Evolutionary conservation across 2,113 vertebrate species (phyloP).

Genomic region (Clarias magur): DNA sequence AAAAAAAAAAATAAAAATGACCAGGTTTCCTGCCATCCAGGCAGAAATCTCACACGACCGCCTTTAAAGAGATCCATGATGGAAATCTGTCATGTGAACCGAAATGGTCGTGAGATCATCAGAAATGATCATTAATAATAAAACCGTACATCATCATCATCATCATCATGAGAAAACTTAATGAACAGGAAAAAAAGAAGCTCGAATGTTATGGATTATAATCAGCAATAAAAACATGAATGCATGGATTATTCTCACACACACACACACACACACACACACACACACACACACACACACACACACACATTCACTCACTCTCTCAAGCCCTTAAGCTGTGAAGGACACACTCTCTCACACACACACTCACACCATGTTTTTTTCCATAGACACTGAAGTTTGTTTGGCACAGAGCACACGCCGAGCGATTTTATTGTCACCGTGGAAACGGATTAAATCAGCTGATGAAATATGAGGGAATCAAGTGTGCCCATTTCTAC

Average conservation of each 20-base stretch:
- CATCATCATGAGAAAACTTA: neutral
- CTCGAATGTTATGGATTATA: neutral
- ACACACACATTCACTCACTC: neutral
- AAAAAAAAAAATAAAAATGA: neutral
- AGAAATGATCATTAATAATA: neutral
- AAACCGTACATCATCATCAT: neutral
- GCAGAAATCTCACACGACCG: neutral
- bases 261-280: neutral
- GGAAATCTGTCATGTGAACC: neutral
- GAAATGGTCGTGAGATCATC: neutral
- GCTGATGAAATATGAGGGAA: conserved; percentile 25
- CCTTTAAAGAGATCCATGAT: neutral
- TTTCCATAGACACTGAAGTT: neutral
- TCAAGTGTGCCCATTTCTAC: conserved; percentile 10
- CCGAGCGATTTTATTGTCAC: neutral
- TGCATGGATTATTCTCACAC: neutral
- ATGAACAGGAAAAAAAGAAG: neutral
- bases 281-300: conserved; percentile 5
- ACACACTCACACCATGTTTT: neutral
- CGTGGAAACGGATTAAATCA: conserved; percentile 29
- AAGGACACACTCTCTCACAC: neutral
- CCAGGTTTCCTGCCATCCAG: neutral
- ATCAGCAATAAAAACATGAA: neutral
- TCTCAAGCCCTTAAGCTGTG: neutral
- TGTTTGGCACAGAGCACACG: neutral